Evolutionary conservation across 2,888 invertebrate genomes (phyloP), one percentile per base, ranked within the genome.

Genomic region (Timandra comae): DNA sequence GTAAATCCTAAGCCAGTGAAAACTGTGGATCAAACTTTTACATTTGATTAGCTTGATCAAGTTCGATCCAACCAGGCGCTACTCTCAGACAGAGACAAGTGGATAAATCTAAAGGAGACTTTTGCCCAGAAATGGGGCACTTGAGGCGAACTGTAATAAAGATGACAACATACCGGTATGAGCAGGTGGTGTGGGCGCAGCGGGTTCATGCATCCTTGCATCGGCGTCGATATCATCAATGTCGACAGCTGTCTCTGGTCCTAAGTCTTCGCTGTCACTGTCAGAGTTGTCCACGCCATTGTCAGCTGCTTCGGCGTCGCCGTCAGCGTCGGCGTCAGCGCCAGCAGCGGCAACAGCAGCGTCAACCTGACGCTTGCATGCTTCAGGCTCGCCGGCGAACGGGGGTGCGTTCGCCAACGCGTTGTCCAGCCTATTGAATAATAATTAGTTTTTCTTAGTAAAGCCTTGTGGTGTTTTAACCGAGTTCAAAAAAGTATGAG

Each of bases 211-310:
- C 37, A 58, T 62, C 67, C 72, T 58, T 7, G 56, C 40, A 16
- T 76, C 73, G 2, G 76, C 78, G 39, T 89, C 89, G 46, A 89
- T 87, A 33, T 89, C 87, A 12, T 88, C 88, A 46, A 90, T 87
- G 67, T 93, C 93, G 6, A 93, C 92, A 44, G 92, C 91, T 0
- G 92, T 92, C 78, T 93, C 93, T 0, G 92, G 92, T 2, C 93
- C 93, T 46, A 92, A 86, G 69, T 93, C 91, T 41, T 89, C 89
- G 52, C 89, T 89, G 52, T 90, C 89, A 48, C 88, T 88, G 55
- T 87, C 79, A 2, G 81, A 80, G 49, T 73, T 63, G 43, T 82
- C 81, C 11, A 82, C 73, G 36, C 69, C 84, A 43, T 81, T 81
- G 61, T 71, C 73, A 26, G 42, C 54, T 27, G 43, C 46, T 55